Evolutionary conservation across 37 sponge, comb jelly and placozoan species (phyloP).

Genomic region (Diacarnus erythraeanus): DNA sequence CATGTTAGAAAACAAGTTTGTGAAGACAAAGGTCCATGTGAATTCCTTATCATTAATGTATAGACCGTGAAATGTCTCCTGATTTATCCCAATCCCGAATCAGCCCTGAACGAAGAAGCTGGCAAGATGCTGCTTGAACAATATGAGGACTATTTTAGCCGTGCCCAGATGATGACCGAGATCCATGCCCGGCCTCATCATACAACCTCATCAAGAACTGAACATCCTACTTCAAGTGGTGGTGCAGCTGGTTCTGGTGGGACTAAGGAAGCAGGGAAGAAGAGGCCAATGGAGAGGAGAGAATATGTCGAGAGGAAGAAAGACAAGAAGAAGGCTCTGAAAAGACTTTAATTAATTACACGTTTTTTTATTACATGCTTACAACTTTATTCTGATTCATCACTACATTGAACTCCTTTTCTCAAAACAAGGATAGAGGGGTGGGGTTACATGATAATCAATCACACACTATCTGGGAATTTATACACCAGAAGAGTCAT

Average conservation of each 20-base stretch:
- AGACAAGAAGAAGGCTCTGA: constrained; percentile 87
- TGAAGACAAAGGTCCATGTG: no score
- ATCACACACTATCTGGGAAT: constrained; percentile 13
- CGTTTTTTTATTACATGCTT: neutral
- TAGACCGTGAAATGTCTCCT: constrained; percentile 97
- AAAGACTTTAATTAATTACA: constrained; percentile 58
- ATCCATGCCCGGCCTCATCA: constrained; percentile 75
- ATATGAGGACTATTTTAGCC: constrained; percentile 85
- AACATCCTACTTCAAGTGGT: neutral
- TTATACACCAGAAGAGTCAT: constrained; percentile 73
- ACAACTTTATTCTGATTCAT: neutral
- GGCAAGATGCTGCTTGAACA: constrained; percentile 88
- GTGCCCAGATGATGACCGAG: constrained; percentile 91
- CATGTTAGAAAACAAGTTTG: no score
- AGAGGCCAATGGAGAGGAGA: constrained; percentile 42
- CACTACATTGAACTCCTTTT: no score
- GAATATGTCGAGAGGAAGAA: constrained; percentile 60
- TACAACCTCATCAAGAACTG: constrained; percentile 9
- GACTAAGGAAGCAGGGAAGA: constrained; percentile 38
- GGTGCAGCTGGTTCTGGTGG: constrained; percentile 3
- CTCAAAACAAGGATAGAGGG: no score
- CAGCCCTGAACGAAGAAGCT: constrained; percentile 99
- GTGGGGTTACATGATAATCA: neutral
- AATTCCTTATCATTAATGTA: neutral
- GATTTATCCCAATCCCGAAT: constrained; percentile 96